Evolutionary conservation across 2,888 invertebrate genomes (phyloP).

Genomic region (Conops quadrifasciatus): DNA sequence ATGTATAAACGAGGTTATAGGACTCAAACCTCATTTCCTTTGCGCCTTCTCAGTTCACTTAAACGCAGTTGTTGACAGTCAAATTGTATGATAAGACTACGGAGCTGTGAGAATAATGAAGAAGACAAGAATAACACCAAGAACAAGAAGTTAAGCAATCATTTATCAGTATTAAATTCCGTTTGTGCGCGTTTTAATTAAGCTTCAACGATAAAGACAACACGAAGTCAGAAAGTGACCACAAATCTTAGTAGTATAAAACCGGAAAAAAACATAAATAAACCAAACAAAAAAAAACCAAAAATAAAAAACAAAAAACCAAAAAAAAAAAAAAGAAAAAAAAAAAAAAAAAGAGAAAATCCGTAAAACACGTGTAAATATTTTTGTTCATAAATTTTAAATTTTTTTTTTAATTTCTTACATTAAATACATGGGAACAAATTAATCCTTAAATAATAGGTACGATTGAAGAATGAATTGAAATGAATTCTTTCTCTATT

Average conservation of each 20-base stretch:
- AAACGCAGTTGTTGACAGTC: constrained; percentile 29
- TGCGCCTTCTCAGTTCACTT: constrained; percentile 16
- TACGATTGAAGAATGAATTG: neutral
- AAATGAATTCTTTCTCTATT: neutral
- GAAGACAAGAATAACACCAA: neutral
- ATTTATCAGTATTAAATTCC: constrained; percentile 35
- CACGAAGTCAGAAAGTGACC: neutral
- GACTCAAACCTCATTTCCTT: neutral
- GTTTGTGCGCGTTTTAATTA: constrained; percentile 19
- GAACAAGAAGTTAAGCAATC: neutral
- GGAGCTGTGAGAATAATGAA: constrained; percentile 10
- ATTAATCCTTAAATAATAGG: constrained; percentile 10
- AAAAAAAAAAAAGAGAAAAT: neutral
- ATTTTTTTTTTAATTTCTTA: too few relatives aligned
- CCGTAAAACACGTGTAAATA: constrained; percentile 30
- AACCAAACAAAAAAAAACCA: too few relatives aligned
- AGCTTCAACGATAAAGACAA: neutral
- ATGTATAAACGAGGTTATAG: too few relatives aligned
- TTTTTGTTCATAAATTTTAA: constrained; percentile 30
- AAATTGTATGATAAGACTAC: neutral
- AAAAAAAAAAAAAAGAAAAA: neutral
- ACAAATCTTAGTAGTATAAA: neutral
- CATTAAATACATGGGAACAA: too few relatives aligned
- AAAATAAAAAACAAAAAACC: neutral
- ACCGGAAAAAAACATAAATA: neutral